A percentile compares a stretch with the other conserved stretches of the same genome.
These are phyloP conservation scores for Varanus komodoensis DNA, from an alignment of 2,113 vertebrate species.

Conservation along the genomic window DNA sequence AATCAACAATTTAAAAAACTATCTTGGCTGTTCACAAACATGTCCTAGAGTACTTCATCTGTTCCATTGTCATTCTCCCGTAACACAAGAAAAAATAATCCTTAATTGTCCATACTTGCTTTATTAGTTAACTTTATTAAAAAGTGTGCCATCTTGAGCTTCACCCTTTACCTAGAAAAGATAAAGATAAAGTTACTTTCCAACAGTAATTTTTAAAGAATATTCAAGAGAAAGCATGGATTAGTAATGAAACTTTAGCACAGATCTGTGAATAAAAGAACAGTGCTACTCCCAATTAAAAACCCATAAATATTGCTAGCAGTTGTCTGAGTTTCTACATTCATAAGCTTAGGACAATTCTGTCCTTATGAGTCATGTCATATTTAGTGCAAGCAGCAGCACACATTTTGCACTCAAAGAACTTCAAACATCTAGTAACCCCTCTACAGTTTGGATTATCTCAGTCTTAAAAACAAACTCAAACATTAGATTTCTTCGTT, in stretches of 20 bases:
- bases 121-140: not conserved
- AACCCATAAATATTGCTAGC: not conserved
- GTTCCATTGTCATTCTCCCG: constrained; percentile 22
- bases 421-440: not conserved
- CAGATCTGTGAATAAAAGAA: fast-evolving
- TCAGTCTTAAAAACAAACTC: not conserved
- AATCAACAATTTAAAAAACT: not conserved
- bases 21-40: constrained; percentile 12
- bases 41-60: fast-evolving
- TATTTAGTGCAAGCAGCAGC: not conserved
- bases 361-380: not conserved
- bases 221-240: fast-evolving
- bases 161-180: constrained; percentile 39
- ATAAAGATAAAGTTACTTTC: constrained; percentile 10
- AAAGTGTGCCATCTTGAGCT: not conserved
- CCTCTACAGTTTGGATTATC: not conserved
- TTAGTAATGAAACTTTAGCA: not conserved
- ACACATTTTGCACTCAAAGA: fast-evolving
- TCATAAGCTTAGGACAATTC: fast-evolving
- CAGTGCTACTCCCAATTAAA: not conserved
- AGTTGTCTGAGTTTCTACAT: fast-evolving
- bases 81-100: constrained; percentile 15
- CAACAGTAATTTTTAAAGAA: not conserved
- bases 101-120: constrained; percentile 45
- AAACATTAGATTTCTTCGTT: not conserved